phyloP scores from a whole-genome alignment of 2,888 invertebrate species.

The Quadroppia sp. region DNA sequence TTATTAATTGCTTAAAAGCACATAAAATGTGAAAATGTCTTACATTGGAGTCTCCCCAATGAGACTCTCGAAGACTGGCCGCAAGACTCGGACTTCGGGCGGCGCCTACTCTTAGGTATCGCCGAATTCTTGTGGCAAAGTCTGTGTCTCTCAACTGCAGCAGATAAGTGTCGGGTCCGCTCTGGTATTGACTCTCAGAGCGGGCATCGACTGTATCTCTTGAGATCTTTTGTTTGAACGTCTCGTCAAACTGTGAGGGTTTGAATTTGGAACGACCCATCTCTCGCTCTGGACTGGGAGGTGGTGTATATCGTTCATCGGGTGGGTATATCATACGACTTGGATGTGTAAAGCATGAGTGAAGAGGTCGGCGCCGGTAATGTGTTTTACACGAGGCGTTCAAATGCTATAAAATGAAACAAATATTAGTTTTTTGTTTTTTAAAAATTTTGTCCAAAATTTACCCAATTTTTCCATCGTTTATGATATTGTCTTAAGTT shows the following conservation, averaged over 20 bases:
- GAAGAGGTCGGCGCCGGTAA: constrained; percentile 76
- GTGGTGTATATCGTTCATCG: constrained; percentile 54
- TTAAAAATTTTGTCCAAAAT: constrained; percentile 41
- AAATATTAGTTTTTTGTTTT: too few species aligned
- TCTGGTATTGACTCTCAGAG: constrained; percentile 64
- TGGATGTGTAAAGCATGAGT: constrained; percentile 82
- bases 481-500: constrained; percentile 47
- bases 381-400: constrained; percentile 82
- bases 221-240: constrained; percentile 45
- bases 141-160: constrained; percentile 87
- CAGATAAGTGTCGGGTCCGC: constrained; percentile 93
- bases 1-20: not conserved
- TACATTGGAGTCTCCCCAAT: constrained; percentile 47
- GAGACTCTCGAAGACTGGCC: constrained; percentile 47
- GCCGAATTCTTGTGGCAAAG: constrained; percentile 87
- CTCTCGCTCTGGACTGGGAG: constrained; percentile 50
- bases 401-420: constrained; percentile 62
- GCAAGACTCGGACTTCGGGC: constrained; percentile 48
- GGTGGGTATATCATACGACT: constrained; percentile 91
- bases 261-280: constrained; percentile 45
- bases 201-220: constrained; percentile 46
- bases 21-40: not conserved
- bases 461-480: constrained; percentile 47
- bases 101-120: constrained; percentile 70
- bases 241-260: constrained; percentile 47